Conservation (phyloP, 2,797 vertebrate genomes). For the Hemitrygon akajei region DNA sequence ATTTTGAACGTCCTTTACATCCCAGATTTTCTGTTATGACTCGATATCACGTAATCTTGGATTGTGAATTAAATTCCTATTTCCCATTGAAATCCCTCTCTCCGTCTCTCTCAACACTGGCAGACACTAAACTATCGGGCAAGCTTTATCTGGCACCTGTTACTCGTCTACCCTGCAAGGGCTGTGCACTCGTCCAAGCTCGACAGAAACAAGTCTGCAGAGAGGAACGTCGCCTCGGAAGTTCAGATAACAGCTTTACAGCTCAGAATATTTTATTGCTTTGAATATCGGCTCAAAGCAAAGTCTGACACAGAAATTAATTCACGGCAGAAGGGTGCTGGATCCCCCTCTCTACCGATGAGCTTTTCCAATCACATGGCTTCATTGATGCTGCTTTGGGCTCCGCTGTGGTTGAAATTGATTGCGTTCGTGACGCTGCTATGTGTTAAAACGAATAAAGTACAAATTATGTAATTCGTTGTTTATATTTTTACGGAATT, state of each 20-base stretch:
- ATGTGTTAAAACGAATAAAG: not conserved
- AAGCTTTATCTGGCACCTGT: conserved; percentile 36
- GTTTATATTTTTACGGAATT: not conserved
- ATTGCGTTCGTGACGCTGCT: not conserved
- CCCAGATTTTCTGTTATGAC: not conserved
- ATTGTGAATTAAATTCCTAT: conserved; percentile 13
- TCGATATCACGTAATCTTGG: not conserved
- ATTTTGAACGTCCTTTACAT: not conserved
- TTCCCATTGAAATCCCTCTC: conserved; percentile 17
- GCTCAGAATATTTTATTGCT: too few relatives aligned
- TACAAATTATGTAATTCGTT: not conserved
- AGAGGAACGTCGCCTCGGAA: not conserved
- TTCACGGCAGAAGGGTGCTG: too few relatives aligned
- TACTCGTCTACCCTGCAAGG: not conserved
- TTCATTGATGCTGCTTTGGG: conserved; percentile 21
- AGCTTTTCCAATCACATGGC: conserved; percentile 26
- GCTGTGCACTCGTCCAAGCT: not conserved
- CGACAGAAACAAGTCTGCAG: not conserved
- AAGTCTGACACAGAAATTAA: too few relatives aligned
- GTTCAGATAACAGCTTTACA: not conserved
- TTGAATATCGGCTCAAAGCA: not conserved
- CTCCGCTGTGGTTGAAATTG: not conserved
- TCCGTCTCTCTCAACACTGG: not conserved
- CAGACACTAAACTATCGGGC: conserved; percentile 30
- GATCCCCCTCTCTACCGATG: not conserved